phyloP scores from a whole-genome alignment of 64 coral and sea anemone genomes.

The Porites australiensis region DNA sequence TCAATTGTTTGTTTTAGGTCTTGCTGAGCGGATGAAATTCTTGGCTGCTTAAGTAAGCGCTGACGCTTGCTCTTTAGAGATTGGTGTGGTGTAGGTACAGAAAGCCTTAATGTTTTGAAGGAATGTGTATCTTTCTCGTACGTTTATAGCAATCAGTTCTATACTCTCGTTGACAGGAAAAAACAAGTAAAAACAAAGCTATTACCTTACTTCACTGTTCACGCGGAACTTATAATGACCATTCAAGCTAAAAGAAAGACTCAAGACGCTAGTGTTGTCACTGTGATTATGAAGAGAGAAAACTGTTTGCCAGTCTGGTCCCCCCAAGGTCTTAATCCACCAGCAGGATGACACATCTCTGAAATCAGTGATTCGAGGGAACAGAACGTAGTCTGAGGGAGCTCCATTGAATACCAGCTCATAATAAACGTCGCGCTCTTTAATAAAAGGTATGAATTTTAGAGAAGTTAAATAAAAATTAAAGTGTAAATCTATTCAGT shows the following conservation, averaged over 20 bases:
- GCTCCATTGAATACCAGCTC: constrained; percentile 8
- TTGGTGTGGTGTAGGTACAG: no score
- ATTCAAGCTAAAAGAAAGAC: not conserved
- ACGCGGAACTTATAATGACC: not conserved
- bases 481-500: no score
- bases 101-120: no score
- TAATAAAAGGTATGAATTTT: not conserved
- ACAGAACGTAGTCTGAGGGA: constrained; percentile 8
- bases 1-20: no score
- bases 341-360: constrained; percentile 15
- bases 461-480: no score
- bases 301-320: not conserved
- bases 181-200: no score
- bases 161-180: no score
- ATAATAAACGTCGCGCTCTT: constrained; percentile 47
- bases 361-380: constrained; percentile 32
- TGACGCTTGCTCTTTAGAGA: no score
- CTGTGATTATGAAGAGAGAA: constrained; percentile 16
- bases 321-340: constrained; percentile 21
- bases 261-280: not conserved
- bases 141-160: no score
- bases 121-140: no score
- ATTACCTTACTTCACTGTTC: constrained; percentile 20
- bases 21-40: no score
- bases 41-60: no score